Evolutionary conservation across 2,797 vertebrate genomes (phyloP), one percentile per base, ranked within the genome.

Genomic region (Bovichtus variegatus): DNA sequence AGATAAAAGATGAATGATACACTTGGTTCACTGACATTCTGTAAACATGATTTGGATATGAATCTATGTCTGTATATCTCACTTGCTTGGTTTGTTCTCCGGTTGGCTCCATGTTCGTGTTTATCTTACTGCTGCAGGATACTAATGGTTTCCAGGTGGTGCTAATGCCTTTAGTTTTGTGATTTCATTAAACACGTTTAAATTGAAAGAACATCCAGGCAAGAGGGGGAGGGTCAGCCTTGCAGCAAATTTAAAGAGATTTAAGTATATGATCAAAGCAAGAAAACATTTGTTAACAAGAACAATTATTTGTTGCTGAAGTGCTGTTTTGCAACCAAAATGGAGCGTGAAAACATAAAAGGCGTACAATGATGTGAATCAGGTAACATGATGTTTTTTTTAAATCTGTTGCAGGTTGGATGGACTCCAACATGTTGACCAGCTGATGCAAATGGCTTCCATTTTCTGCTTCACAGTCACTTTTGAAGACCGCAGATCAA

Each of bases 91-190:
- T 50, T 31, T 41, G 34, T 47, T 34, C 55, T 55, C 27, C 40
- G 38, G 9, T 40, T 61, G 11, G 54, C 62, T 63, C 59, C 68
- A 65, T 49, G 21, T 50, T 16, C 11, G 27, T 31, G 69, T 81
- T 84, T 74, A 58, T 65, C 16, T 72, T 43, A 76, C 54, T 50
- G 60, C 70, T 78, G 80, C 50, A 76, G 73, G 74, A 80, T 51
- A 46, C 40, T 83, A 83, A 91, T 78, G 5, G 75, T 1, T 83
- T 76, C 80, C 80, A 84, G 75, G 70, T 85, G 71, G 31, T 51
- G 74, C 61, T 41, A 23, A 79, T 69, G 58, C 38, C 62, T 81
- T 68, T 59, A 61, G 53, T 76, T 60, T 53, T 58, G 23, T 49
- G 40, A 64, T 68, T 76, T 79, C 34, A 76, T 71, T 38, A 41